Percentiles rank a stretch among this genome's conserved stretches.
Evolutionary conservation across 2,797 vertebrate genomes (phyloP).

Genomic region (Helicolenus hilgendorfi): DNA sequence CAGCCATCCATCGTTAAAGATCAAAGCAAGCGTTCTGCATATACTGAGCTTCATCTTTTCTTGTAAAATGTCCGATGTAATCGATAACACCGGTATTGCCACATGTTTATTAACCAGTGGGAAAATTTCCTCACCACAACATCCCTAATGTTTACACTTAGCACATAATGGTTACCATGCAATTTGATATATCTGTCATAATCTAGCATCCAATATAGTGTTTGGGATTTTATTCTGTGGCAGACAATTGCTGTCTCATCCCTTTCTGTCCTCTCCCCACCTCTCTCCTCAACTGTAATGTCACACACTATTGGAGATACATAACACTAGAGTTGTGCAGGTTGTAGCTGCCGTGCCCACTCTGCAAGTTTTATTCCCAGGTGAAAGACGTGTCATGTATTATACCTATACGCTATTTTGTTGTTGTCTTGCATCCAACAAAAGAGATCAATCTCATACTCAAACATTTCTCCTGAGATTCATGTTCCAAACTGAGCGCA

Average conservation of each 20-base stretch:
- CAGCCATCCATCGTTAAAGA: too few species aligned
- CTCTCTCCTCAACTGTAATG: conserved; percentile 29
- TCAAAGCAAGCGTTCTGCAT: too few species aligned
- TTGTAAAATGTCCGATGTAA: too few species aligned
- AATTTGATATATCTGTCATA: background rate
- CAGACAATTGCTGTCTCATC: conserved; percentile 15
- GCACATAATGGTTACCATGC: too few species aligned
- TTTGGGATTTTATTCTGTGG: background rate
- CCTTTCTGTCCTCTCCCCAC: background rate
- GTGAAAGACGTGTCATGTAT: background rate
- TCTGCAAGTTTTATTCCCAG: conserved; percentile 10
- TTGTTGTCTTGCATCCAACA: conserved; percentile 24
- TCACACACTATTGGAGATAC: conserved; percentile 18
- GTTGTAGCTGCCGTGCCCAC: background rate
- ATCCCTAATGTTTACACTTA: too few species aligned
- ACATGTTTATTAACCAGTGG: too few species aligned
- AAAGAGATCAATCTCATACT: conserved; percentile 39
- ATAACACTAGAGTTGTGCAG: background rate
- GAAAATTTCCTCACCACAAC: too few species aligned
- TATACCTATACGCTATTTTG: conserved; percentile 13
- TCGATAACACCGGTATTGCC: too few species aligned
- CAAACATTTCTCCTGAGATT: conserved; percentile 57
- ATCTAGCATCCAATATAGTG: background rate
- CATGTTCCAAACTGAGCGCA: conserved; percentile 37
- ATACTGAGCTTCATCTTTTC: too few species aligned